Conservation (phyloP, 2,888 invertebrate species). For the Nematopogon swammerdamellus region DNA sequence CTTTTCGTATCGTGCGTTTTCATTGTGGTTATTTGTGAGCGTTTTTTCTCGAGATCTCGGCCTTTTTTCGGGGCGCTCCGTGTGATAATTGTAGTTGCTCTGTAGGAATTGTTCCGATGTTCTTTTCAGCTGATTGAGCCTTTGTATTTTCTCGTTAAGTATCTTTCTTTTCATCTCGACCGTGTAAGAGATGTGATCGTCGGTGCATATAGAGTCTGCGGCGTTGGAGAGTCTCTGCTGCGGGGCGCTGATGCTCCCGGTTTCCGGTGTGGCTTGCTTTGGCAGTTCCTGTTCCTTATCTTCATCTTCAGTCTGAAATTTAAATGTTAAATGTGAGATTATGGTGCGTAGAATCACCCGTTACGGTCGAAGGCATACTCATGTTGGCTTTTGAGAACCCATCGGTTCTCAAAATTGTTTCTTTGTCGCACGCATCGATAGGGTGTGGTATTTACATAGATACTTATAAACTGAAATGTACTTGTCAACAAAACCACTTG, state of each 20-base stretch:
- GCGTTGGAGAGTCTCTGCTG: conserved; percentile 15
- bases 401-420: too few relatives aligned
- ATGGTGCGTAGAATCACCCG: too few relatives aligned
- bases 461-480: too few relatives aligned
- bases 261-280: conserved; percentile 24
- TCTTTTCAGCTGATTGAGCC: conserved; percentile 40
- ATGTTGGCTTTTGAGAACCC: too few relatives aligned
- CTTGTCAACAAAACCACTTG: too few relatives aligned
- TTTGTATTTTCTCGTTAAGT: conserved; percentile 43
- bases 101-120: conserved; percentile 47
- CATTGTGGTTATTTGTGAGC: conserved; percentile 15
- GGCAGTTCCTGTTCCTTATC: conserved; percentile 32
- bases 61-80: conserved; percentile 28
- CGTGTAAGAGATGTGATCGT: conserved; percentile 20
- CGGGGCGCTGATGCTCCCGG: conserved; percentile 23
- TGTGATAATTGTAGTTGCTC: conserved; percentile 38
- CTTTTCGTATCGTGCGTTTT: conserved; percentile 32
- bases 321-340: too few relatives aligned
- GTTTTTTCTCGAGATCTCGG: conserved; percentile 26
- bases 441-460: too few relatives aligned
- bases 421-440: too few relatives aligned
- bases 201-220: conserved; percentile 27
- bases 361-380: too few relatives aligned
- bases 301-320: conserved; percentile 40
- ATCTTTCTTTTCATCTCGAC: conserved; percentile 38